phyloP scores from a whole-genome alignment of 2,888 invertebrate genomes.

The Lordiphosa andalusiaca region DNA sequence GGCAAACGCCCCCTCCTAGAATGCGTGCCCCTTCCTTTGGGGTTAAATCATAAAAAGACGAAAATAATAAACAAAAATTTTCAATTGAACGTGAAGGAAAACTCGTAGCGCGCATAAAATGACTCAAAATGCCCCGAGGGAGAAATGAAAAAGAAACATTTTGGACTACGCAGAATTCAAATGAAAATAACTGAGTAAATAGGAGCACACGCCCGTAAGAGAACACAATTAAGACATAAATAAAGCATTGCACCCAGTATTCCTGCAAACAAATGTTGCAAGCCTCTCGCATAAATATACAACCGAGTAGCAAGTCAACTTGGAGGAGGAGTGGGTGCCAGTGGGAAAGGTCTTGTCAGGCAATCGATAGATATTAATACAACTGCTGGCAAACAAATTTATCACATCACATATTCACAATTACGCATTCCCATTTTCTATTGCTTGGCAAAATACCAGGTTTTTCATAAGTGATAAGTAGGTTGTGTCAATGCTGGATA shows the following conservation, averaged over 20 bases:
- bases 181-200: constrained; percentile 60
- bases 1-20: constrained; percentile 31
- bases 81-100: constrained; percentile 75
- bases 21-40: constrained; percentile 40
- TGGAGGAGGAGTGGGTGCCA: constrained; percentile 19
- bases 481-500: constrained; percentile 15
- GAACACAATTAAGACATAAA: constrained; percentile 40
- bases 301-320: constrained; percentile 10
- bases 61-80: constrained; percentile 73
- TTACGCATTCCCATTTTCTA: constrained; percentile 22
- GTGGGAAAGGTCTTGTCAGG: constrained; percentile 24
- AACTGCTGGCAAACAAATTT: constrained; percentile 15
- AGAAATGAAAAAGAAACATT: constrained; percentile 11
- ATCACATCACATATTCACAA: constrained; percentile 30
- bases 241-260: constrained; percentile 25
- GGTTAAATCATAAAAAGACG: constrained; percentile 72
- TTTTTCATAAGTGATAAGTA: constrained; percentile 13
- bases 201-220: constrained; percentile 21
- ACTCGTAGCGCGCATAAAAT: constrained; percentile 64
- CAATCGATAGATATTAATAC: constrained; percentile 19
- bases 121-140: constrained; percentile 43
- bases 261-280: constrained; percentile 23
- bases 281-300: constrained; percentile 5
- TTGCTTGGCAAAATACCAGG: constrained; percentile 14
- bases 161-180: constrained; percentile 43